Evolutionary conservation across 2,113 vertebrate species (phyloP).

Genomic region (Catharus minimus): DNA sequence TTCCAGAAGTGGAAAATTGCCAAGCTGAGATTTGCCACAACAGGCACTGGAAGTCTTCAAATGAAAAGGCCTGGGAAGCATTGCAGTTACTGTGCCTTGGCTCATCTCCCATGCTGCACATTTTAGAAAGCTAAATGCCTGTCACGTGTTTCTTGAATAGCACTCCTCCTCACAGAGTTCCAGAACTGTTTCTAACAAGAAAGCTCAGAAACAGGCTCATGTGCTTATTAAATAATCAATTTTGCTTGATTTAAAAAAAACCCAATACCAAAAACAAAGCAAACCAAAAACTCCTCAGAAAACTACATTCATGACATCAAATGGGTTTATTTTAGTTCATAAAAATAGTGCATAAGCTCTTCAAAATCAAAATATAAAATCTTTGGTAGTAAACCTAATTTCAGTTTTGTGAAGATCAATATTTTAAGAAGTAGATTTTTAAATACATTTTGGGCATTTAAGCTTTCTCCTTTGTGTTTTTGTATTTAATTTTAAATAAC

Average conservation of each 20-base stretch:
- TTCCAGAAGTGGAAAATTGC: slow-evolving; percentile 18
- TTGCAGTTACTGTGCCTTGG: not conserved
- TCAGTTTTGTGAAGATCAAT: not conserved
- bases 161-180: not conserved
- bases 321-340: not conserved
- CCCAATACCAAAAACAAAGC: not conserved
- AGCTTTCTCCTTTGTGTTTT: not conserved
- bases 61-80: slow-evolving; percentile 36
- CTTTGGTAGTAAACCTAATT: not conserved
- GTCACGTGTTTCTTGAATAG: slow-evolving; percentile 23
- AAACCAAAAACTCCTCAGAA: not conserved
- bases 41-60: not conserved
- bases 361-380: not conserved
- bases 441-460: not conserved
- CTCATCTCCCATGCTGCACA: slow-evolving; percentile 37
- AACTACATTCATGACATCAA: not conserved
- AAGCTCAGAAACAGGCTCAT: slow-evolving; percentile 4
- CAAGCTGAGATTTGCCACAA: slow-evolving; percentile 14
- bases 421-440: not conserved
- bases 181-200: slow-evolving; percentile 16
- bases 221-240: not conserved
- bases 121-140: slow-evolving; percentile 29
- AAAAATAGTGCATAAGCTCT: not conserved
- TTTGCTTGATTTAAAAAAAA: not conserved
- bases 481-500: not conserved